A percentile compares a stretch with the other conserved stretches of the same genome.
Evolutionary conservation across 2,113 vertebrate species (phyloP).

Genomic region (Platysternon megacephalum): DNA sequence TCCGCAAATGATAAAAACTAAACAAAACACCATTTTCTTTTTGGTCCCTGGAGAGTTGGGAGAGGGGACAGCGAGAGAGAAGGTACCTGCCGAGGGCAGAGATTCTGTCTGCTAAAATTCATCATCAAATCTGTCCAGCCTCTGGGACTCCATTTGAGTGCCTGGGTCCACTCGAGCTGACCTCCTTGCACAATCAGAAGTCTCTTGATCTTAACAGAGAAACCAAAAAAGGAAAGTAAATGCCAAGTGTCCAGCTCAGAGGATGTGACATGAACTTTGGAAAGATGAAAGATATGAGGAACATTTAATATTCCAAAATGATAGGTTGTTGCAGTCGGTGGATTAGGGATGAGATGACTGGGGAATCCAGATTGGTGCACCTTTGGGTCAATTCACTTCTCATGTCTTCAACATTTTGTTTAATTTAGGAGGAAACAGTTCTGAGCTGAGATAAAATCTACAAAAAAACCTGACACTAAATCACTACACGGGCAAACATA

Average conservation of each 20-base stretch:
- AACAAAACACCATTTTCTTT: neutral
- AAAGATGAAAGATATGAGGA: constrained; percentile 67
- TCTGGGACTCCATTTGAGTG: neutral
- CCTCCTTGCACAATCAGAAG: neutral
- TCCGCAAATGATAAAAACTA: neutral
- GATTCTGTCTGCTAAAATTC: neutral
- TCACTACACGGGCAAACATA: constrained; percentile 71
- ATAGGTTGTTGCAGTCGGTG: constrained; percentile 47
- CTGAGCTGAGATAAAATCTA: constrained; percentile 68
- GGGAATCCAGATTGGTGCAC: constrained; percentile 49
- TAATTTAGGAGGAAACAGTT: constrained; percentile 70
- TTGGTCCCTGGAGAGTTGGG: neutral
- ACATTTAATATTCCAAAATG: constrained; percentile 71
- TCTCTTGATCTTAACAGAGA: neutral
- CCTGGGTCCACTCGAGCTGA: neutral
- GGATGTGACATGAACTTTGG: constrained; percentile 52
- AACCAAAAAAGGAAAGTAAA: neutral
- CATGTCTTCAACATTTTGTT: constrained; percentile 64
- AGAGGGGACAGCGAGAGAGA: neutral
- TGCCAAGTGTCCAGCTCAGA: constrained; percentile 23
- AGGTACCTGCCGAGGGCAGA: neutral
- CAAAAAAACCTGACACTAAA: constrained; percentile 59
- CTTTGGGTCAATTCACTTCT: constrained; percentile 65
- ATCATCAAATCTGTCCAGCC: neutral
- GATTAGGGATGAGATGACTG: constrained; percentile 60